phyloP scores from a whole-genome alignment of 1,140 invertebrate species.

The Hyles vespertilio region DNA sequence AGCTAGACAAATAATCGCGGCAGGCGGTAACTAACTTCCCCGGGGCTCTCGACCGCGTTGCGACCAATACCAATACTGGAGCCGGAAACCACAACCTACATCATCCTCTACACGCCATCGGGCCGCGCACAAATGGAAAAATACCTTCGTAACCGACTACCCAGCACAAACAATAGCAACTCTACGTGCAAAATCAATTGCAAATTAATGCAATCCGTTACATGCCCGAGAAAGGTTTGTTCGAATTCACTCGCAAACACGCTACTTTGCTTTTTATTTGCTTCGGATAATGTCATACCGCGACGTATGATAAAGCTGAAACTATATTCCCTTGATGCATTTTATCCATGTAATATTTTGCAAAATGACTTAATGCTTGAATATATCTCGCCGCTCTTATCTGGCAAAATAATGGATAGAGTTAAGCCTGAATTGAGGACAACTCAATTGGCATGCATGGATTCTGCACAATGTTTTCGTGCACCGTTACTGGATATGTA shows the following conservation, averaged over 20 bases:
- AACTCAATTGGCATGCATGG: not conserved
- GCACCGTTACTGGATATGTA: not conserved
- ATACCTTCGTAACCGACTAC: slow-evolving; percentile 32
- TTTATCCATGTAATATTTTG: too few relatives aligned
- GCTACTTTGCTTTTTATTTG: slow-evolving; percentile 3
- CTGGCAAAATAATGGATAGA: too few relatives aligned
- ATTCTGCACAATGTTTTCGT: not conserved
- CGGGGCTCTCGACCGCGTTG: slow-evolving; percentile 30
- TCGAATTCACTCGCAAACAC: slow-evolving; percentile 3
- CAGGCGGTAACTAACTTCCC: slow-evolving; percentile 1
- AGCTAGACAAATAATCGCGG: slow-evolving; percentile 26
- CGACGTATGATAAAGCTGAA: too few relatives aligned
- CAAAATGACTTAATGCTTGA: too few relatives aligned
- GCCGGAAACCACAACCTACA: slow-evolving; percentile 49
- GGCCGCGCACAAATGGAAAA: slow-evolving; percentile 46
- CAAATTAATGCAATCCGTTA: slow-evolving; percentile 41
- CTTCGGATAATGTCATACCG: too few relatives aligned
- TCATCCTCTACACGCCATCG: slow-evolving; percentile 30
- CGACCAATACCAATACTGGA: slow-evolving; percentile 38
- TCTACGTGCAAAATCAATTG: slow-evolving; percentile 44
- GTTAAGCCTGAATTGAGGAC: not conserved
- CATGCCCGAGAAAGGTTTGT: slow-evolving; percentile 27
- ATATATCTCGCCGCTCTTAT: too few relatives aligned
- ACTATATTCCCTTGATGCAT: too few relatives aligned
- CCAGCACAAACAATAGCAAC: slow-evolving; percentile 46